Evolutionary conservation across 1,140 invertebrate species (phyloP).

Genomic region (Cyclargus thomasi): DNA sequence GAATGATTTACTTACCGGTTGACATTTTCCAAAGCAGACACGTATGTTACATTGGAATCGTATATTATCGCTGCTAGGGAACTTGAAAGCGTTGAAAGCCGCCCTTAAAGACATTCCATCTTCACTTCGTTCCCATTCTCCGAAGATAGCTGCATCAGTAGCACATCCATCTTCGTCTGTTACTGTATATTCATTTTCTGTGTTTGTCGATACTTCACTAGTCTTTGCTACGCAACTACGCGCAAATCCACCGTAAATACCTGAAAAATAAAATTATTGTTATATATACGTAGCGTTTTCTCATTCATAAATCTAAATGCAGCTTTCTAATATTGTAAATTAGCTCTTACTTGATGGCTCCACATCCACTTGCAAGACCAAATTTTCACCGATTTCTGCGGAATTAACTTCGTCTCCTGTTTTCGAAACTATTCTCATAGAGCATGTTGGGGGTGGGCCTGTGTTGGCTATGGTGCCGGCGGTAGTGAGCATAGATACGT

Average conservation of each 20-base stretch:
- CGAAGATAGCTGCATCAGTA: constrained; percentile 93
- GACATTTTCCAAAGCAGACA: constrained; percentile 95
- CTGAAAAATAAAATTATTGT: constrained; percentile 53
- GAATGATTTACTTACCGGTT: constrained; percentile 81
- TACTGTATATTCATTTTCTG: constrained; percentile 93
- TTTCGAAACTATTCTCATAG: constrained; percentile 92
- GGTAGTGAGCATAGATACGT: constrained; percentile 95
- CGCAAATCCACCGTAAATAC: constrained; percentile 95
- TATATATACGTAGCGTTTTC: neutral
- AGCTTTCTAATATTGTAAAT: no score
- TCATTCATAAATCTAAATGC: no score
- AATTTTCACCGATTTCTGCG: constrained; percentile 93
- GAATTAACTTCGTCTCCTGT: constrained; percentile 91
- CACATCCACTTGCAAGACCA: constrained; percentile 94
- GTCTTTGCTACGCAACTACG: constrained; percentile 94
- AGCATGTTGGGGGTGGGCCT: constrained; percentile 93
- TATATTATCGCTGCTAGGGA: constrained; percentile 95
- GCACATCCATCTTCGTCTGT: constrained; percentile 96
- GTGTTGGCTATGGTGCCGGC: constrained; percentile 96
- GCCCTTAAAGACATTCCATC: constrained; percentile 89
- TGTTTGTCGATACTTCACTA: constrained; percentile 84
- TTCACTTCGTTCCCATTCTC: constrained; percentile 92
- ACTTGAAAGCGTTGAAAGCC: constrained; percentile 96
- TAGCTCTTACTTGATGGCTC: constrained; percentile 86
- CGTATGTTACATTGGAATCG: constrained; percentile 97